phyloP scores from a whole-genome alignment of 1,140 invertebrate genomes.

The Drosophila kepulauana region DNA sequence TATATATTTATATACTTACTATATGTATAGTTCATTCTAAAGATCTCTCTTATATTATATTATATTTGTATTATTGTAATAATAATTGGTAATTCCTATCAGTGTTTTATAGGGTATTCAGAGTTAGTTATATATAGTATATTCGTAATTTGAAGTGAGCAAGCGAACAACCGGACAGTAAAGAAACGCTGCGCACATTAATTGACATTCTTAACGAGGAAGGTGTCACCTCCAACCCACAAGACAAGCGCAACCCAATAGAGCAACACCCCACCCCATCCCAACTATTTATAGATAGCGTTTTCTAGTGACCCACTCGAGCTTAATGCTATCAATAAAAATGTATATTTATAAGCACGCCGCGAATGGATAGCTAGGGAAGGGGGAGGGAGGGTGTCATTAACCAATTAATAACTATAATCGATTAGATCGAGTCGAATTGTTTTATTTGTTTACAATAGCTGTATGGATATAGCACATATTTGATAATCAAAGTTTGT shows the following conservation, averaged over 20 bases:
- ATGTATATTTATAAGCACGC: neutral
- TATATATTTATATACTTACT: neutral
- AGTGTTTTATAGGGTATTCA: neutral
- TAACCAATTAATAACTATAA: neutral
- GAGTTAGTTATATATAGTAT: too few species aligned
- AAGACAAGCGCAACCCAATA: neutral
- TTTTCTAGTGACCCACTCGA: slow-evolving; percentile 1
- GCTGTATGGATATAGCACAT: neutral
- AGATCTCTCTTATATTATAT: too few species aligned
- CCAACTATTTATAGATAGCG: slow-evolving; percentile 6
- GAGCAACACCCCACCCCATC: neutral
- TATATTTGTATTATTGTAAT: too few species aligned
- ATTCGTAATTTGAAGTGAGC: too few species aligned
- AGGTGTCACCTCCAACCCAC: neutral
- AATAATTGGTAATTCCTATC: too few species aligned
- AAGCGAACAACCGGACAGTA: too few species aligned
- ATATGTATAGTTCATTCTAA: too few species aligned
- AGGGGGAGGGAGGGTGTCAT: neutral
- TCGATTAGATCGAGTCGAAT: neutral
- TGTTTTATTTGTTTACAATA: neutral
- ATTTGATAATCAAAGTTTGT: neutral
- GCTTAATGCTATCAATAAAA: slow-evolving; percentile 5
- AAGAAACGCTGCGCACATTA: neutral
- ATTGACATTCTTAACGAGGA: slow-evolving; percentile 5
- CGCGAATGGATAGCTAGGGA: neutral